Conservation (phyloP, 1,140 invertebrate genomes). For the Procambarus clarkii region DNA sequence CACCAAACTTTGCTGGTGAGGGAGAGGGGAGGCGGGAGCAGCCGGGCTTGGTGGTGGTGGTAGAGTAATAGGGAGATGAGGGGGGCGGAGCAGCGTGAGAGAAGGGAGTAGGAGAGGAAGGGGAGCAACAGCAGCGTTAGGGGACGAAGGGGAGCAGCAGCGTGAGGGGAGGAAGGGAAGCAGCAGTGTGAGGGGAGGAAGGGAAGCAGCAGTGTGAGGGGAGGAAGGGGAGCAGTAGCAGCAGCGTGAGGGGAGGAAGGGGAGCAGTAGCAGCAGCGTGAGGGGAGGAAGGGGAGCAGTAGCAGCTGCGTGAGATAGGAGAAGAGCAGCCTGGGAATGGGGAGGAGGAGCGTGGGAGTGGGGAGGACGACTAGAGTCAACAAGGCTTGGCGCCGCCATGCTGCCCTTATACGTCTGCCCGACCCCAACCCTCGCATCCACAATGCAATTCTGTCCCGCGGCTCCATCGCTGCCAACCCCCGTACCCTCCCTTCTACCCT, state of each 20-base stretch:
- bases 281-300: background rate
- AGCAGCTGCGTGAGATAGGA: background rate
- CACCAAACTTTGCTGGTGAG: too few relatives aligned
- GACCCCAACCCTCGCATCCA: background rate
- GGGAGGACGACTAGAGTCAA: background rate
- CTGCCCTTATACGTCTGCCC: background rate
- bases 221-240: background rate
- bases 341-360: background rate
- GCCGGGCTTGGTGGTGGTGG: too few relatives aligned
- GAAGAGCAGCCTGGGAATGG: background rate
- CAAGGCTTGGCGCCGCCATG: background rate
- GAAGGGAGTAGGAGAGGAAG: too few relatives aligned
- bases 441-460: background rate
- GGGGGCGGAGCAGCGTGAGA: too few relatives aligned
- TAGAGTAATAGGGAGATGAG: too few relatives aligned
- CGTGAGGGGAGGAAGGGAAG: background rate
- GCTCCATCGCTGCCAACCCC: background rate
- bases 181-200: background rate
- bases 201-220: background rate
- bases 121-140: too few relatives aligned
- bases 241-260: background rate
- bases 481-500: background rate
- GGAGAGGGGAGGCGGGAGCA: too few relatives aligned
- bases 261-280: background rate
- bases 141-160: too few relatives aligned